Conservation (phyloP, 1,140 invertebrate genomes). For the Drosophila santomea region DNA sequence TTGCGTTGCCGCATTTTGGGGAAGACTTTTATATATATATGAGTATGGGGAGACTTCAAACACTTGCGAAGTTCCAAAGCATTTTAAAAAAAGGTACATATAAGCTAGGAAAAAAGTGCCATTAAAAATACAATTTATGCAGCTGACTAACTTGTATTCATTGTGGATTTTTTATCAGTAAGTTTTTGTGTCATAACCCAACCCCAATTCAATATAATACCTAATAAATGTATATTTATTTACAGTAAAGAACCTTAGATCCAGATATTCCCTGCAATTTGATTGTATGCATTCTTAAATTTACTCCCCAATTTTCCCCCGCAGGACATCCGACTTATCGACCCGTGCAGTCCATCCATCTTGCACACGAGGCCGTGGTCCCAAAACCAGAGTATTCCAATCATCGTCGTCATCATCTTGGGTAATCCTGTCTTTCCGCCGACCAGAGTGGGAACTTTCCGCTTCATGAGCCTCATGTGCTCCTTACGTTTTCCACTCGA, state of each 20-base stretch:
- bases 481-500: conserved; percentile 77
- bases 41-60: not conserved
- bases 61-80: too few species aligned
- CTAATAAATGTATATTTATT: too few species aligned
- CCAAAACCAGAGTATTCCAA: conserved; percentile 30
- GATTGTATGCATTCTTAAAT: too few species aligned
- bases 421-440: conserved; percentile 30
- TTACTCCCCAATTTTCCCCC: not conserved
- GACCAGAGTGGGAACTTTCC: conserved; percentile 43
- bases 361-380: conserved; percentile 11
- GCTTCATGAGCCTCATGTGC: conserved; percentile 65
- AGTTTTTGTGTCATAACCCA: too few species aligned
- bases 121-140: too few species aligned
- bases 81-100: too few species aligned
- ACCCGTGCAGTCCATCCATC: conserved; percentile 28
- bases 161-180: too few species aligned
- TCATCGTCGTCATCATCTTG: conserved; percentile 39
- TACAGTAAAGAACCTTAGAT: too few species aligned
- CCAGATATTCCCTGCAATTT: too few species aligned
- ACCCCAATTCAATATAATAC: too few species aligned
- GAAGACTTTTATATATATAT: not conserved
- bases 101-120: too few species aligned
- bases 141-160: too few species aligned
- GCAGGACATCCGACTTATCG: conserved; percentile 6
- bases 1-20: conserved; percentile 16